These are phyloP conservation scores for Rugalucina vietnamica DNA, from an alignment of 2,888 invertebrate species.

Conservation along the genomic window DNA sequence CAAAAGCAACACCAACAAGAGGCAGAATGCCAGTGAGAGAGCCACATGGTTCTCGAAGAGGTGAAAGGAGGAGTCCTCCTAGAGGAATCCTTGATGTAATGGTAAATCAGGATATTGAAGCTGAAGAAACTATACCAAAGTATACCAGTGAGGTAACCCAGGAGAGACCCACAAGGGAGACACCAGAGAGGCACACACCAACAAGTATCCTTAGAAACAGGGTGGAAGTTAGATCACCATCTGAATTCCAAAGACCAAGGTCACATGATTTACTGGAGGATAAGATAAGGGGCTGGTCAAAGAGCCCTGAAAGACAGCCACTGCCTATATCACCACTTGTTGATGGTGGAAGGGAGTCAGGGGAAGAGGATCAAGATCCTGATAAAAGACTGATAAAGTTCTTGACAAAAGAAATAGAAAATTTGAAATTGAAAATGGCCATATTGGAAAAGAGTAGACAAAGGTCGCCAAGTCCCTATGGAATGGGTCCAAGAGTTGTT, in stretches of 20 bases:
- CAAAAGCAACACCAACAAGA: conserved; percentile 19
- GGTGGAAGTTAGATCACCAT: conserved; percentile 39
- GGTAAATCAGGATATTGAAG: conserved; percentile 54
- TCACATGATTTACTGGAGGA: conserved; percentile 17
- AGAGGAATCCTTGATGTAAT: conserved; percentile 61
- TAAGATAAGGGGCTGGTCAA: conserved; percentile 25
- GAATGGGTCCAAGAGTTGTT: conserved; percentile 48
- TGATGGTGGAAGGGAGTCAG: conserved; percentile 2
- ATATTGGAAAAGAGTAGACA: conserved; percentile 65
- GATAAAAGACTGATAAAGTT: conserved; percentile 66
- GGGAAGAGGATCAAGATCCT: conserved; percentile 42
- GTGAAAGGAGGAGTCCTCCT: conserved; percentile 57
- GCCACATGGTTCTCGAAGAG: conserved; percentile 5
- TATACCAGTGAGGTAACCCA: conserved; percentile 23
- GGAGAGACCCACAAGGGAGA: conserved; percentile 11
- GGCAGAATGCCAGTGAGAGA: conserved; percentile 46
- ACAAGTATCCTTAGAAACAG: conserved; percentile 55
- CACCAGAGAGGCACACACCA: conserved; percentile 35
- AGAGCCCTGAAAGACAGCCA: conserved; percentile 39
- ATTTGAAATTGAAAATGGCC: conserved; percentile 74
- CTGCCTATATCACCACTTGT: conserved; percentile 27
- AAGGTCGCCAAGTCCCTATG: conserved; percentile 54
- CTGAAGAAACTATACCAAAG: conserved; percentile 54
- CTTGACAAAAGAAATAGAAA: conserved; percentile 73
- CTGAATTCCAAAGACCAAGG: conserved; percentile 27